Evolutionary conservation across 2,888 invertebrate species (phyloP).

Genomic region (Phyllotreta cruciferae): DNA sequence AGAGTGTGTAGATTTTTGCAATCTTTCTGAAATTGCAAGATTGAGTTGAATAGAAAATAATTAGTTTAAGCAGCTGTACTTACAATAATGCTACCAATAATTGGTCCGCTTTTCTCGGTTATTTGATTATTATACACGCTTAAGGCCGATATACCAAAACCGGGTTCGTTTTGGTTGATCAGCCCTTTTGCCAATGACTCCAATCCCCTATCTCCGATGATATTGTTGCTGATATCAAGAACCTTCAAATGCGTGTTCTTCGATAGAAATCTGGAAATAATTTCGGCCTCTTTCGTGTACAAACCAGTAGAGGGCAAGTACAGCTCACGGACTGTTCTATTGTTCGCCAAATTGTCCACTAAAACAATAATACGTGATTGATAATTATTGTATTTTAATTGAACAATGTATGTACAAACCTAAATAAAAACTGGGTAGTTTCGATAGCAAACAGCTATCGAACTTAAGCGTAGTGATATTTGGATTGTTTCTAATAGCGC

Average conservation of each 20-base stretch:
- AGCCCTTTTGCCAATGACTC: slow-evolving; percentile 54
- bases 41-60: background rate
- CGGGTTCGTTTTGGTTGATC: slow-evolving; percentile 47
- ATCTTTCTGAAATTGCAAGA: slow-evolving; percentile 47
- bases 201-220: slow-evolving; percentile 56
- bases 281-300: slow-evolving; percentile 56
- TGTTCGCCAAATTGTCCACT: slow-evolving; percentile 53
- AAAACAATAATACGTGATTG: slow-evolving; percentile 41
- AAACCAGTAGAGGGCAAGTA: slow-evolving; percentile 55
- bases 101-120: slow-evolving; percentile 55
- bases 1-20: slow-evolving; percentile 55
- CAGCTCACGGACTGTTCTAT: slow-evolving; percentile 51
- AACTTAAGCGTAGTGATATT: slow-evolving; percentile 54
- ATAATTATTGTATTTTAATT: no score
- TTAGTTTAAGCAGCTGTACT: slow-evolving; percentile 35
- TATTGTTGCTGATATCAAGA: slow-evolving; percentile 56
- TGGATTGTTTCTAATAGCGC: slow-evolving; percentile 49
- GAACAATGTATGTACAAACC: no score
- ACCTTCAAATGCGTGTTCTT: slow-evolving; percentile 53
- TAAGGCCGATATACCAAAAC: slow-evolving; percentile 52
- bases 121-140: slow-evolving; percentile 56
- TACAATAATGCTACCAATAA: slow-evolving; percentile 54
- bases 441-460: slow-evolving; percentile 51
- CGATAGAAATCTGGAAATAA: slow-evolving; percentile 50
- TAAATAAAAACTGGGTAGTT: slow-evolving; percentile 54